Evolutionary conservation across 2,797 vertebrate species (phyloP), one percentile per base, ranked within the genome.

Genomic region (Falco rusticolus): DNA sequence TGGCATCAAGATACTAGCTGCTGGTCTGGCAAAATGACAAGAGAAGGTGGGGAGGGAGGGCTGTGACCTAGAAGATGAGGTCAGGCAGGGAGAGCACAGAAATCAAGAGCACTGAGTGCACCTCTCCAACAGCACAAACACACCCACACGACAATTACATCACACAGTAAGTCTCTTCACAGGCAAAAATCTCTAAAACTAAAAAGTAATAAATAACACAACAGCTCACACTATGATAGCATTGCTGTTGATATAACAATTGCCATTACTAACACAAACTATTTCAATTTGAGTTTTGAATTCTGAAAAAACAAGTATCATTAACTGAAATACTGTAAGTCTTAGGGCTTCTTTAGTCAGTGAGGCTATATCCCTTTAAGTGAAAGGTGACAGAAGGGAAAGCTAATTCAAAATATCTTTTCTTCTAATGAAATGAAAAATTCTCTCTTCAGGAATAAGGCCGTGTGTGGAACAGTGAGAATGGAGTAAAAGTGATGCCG

Each of bases 391-490:
- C n/a, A 71, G 53, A 88, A 66, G 8, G 28, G 18, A 75, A 50
- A 74, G 18, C 37, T 31, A 74, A 65, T 48, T 79, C 13, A 79
- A 81, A 70, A 13, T 47, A n/a, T 9, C 21, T 51, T 50, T 68
- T 50, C n/a, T 53, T 72, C 45, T 51, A 10, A 70, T 8, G 14
- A 25, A 78, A 79, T 18, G 24, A 82, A 61, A 90, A 85, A 61
- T 51, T 91, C 9, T 54, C 25, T 69, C 28, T 78, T 63, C 8
- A 22, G 34, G 16, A 84, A 41, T 15, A 85, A 74, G 16, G 26
- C 6, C 12, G 7, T 0, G 0, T 0, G 0, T 15, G 28, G 16
- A 79, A 90, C 12, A 69, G 45, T 14, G 24, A 7, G 10, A 72
- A 87, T 3, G 7, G 56, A 34, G 28, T 33, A 13, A 70, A 20